These are phyloP conservation scores for Geococcyx californianus DNA, from an alignment of 2,113 vertebrate species.

Conservation along the genomic window DNA sequence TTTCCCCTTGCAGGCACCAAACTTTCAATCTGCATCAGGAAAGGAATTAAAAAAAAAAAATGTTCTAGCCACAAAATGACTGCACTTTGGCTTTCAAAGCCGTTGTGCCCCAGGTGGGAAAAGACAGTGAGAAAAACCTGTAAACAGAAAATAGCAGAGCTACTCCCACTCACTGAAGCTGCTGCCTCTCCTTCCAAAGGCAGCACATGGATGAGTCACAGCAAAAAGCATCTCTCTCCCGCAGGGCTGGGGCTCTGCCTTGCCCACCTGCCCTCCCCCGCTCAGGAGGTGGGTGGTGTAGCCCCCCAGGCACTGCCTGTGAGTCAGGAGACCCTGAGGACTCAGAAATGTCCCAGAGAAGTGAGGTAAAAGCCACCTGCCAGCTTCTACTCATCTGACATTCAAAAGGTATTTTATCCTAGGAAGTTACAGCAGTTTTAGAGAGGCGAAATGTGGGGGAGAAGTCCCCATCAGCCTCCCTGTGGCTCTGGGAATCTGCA, in stretches of 20 bases:
- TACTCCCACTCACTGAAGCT: slow-evolving; percentile 9
- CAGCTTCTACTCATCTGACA: background rate
- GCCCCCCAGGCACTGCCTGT: background rate
- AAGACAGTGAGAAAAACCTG: background rate
- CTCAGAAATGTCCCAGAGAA: background rate
- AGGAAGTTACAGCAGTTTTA: too few relatives aligned
- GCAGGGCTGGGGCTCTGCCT: background rate
- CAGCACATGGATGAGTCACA: slow-evolving; percentile 39
- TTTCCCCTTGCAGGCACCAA: background rate
- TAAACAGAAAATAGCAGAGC: slow-evolving; percentile 54
- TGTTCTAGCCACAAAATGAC: background rate
- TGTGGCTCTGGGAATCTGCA: background rate
- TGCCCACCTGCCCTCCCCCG: slow-evolving; percentile 42
- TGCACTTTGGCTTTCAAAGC: background rate
- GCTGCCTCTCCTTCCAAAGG: slow-evolving; percentile 9
- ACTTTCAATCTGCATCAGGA: background rate
- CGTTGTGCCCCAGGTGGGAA: background rate
- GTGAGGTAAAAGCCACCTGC: slow-evolving; percentile 7
- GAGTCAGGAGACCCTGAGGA: slow-evolving; percentile 14
- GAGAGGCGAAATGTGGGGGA: rapidly evolving
- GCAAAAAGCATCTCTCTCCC: background rate
- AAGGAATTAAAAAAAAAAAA: rapidly evolving
- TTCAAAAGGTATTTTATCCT: background rate
- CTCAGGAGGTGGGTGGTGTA: background rate
- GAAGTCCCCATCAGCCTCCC: background rate